Conservation (phyloP, 2,888 invertebrate species). For the Drosophila niveifrons region DNA sequence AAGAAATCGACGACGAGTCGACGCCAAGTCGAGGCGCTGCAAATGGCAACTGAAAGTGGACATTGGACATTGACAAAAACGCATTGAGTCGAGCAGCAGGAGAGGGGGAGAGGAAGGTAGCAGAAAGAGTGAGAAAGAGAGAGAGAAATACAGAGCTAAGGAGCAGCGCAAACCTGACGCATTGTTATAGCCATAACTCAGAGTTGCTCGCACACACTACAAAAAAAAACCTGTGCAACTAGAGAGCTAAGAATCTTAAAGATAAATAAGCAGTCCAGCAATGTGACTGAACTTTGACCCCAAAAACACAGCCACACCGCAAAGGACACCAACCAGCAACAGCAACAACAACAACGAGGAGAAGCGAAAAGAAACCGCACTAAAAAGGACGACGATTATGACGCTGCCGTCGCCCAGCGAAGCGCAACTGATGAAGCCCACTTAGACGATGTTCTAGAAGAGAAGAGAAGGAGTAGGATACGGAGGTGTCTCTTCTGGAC, state of each 20-base stretch:
- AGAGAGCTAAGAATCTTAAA: conserved; percentile 81
- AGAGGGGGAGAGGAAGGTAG: not conserved
- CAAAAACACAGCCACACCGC: conserved; percentile 45
- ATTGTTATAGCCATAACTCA: conserved; percentile 82
- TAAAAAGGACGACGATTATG: conserved; percentile 69
- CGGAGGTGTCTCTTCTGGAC: conserved; percentile 66
- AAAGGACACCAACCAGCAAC: conserved; percentile 9
- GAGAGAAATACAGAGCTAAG: not conserved
- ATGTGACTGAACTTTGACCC: conserved; percentile 82
- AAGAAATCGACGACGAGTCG: conserved; percentile 22
- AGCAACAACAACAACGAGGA: conserved; percentile 36
- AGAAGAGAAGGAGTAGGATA: conserved; percentile 6
- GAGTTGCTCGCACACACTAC: conserved; percentile 24
- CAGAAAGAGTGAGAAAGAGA: not conserved
- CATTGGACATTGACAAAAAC: conserved; percentile 83
- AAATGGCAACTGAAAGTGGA: conserved; percentile 76
- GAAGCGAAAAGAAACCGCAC: conserved; percentile 26
- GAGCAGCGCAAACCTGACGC: conserved; percentile 54
- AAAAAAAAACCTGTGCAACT: conserved; percentile 76
- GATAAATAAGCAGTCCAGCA: conserved; percentile 76
- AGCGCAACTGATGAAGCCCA: conserved; percentile 84
- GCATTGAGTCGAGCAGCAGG: conserved; percentile 55
- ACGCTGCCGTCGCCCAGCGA: conserved; percentile 69
- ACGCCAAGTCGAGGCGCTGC: conserved; percentile 58
- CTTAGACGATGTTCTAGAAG: conserved; percentile 55